Evolutionary conservation across 2,888 invertebrate species (phyloP), one percentile per base, ranked within the genome.

Genomic region (Sminthurides aquaticus): DNA sequence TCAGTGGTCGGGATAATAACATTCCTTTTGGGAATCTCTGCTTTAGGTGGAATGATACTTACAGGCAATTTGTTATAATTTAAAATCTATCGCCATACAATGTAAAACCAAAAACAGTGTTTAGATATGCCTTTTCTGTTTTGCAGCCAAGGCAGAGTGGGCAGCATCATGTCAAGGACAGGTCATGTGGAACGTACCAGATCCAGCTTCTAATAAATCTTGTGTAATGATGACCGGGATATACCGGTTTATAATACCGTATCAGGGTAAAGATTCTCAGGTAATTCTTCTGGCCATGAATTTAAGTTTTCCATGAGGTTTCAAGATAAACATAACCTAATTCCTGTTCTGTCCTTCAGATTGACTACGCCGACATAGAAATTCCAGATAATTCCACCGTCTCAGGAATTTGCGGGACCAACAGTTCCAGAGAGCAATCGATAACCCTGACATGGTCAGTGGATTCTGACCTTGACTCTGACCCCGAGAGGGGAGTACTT

Each of bases 141-240:
- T 8, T 69, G 74, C 0, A 75, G 79, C 60, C 79, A 79, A 55
- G 77, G 79, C 5, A 78, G 78, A 24, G 77, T 80, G 65, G 80
- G 79, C 5, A 79, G 78, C 64, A 76, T 79, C 1, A 79, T 80
- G 0, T 68, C 80, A 24, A 43, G 60, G 34, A 28, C 34, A 43
- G 25, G 65, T 60, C 15, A 27, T 28, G 1, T 63, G 63, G 63
- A 58, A 28, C 29, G 25, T 63, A 25, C 49, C 26, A 2, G 58
- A 57, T 18, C 24, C 57, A 24, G 52, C 49, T 18, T 28, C 57
- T 5, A 63, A 63, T 25, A 58, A 49, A 22, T 57, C 63, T 1
- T 63, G 63, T n/a, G 57, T 63, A 29, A 26, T 63, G 22, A 63
- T 63, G 58, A 49, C 63, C 20, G 63, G 63, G 22, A 57, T 34